Percentiles rank a stretch among this genome's conserved stretches.
Evolutionary conservation across 1,140 invertebrate genomes (phyloP).

Genomic region (Laupala kohalensis): DNA sequence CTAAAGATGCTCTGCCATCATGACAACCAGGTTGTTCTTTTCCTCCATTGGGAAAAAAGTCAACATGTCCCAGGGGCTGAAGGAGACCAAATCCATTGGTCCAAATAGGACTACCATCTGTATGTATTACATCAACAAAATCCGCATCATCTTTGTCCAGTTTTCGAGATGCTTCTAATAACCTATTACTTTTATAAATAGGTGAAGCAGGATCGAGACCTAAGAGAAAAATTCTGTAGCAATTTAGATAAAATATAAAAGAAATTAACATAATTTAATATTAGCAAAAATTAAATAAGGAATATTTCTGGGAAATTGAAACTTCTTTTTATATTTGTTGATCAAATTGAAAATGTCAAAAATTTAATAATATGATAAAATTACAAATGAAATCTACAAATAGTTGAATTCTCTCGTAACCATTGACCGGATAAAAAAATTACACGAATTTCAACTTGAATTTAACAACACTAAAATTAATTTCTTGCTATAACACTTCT

Average conservation of each 20-base stretch:
- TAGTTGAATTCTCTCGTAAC: no score
- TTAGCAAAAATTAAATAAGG: neutral
- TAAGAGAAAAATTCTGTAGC: conserved; percentile 13
- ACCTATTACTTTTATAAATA: conserved; percentile 41
- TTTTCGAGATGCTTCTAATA: conserved; percentile 25
- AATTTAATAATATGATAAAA: neutral
- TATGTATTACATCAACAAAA: conserved; percentile 39
- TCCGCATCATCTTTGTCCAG: conserved; percentile 31
- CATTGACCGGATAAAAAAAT: no score
- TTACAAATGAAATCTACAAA: neutral
- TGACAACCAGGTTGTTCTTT: conserved; percentile 53
- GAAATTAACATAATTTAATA: neutral
- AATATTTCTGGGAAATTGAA: neutral
- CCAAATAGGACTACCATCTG: conserved; percentile 28
- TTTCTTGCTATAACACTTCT: no score
- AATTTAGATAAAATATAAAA: neutral
- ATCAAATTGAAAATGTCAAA: neutral
- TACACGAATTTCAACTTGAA: no score
- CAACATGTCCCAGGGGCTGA: conserved; percentile 45
- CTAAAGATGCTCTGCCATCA: conserved; percentile 34
- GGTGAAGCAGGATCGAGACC: conserved; percentile 58
- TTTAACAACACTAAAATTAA: no score
- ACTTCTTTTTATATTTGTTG: neutral
- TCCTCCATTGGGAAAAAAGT: conserved; percentile 64
- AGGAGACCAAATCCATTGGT: conserved; percentile 28